Evolutionary conservation across 2,113 vertebrate genomes (phyloP), one percentile per base, ranked within the genome.

Genomic region (Orthonyx spaldingii): DNA sequence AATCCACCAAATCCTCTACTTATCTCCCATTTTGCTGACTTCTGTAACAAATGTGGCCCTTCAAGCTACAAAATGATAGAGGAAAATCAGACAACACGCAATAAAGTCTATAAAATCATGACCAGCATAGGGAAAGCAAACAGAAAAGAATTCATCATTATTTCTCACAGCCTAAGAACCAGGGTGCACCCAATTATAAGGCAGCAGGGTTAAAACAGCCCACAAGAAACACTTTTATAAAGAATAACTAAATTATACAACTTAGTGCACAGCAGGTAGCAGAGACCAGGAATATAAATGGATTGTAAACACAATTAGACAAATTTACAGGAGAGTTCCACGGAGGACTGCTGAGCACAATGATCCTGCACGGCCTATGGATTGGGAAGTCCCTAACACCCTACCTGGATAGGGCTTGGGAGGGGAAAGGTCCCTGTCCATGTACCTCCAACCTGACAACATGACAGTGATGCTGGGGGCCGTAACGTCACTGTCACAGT

Each of bases 241-340:
- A 87, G 87, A 93, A 66, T 56, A 95, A 95, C 93, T 68, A 71
- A 85, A 94, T 95, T 87, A 93, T 79, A 74, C 85, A 97, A 96
- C 96, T 87, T 90, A 87, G 74, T 22, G 28, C 93, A 82, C 92
- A 94, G 95, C 87, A n/a, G 68, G 90, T 79, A 93, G 92, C 7
- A 1, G 44, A 91, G 78, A 53, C 44, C 78, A 76, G 77, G 81
- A 89, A 82, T 75, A 82, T 78, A 82, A 94, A 93, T 82, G 90
- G 65, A 68, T 91, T 84, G 70, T 65, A 95, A 93, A 94, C 14
- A 32, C 1, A 24, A 84, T 94, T 64, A 93, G 92, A 93, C 53
- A 76, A 87, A 96, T 93, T 93, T 66, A 47, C 49, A 47, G 74
- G 10, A 52, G 61, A 79, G 81, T 64, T 71, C 65, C 63, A 33